Evolutionary conservation across 2,113 vertebrate genomes (phyloP).

Genomic region (Orthonyx spaldingii): DNA sequence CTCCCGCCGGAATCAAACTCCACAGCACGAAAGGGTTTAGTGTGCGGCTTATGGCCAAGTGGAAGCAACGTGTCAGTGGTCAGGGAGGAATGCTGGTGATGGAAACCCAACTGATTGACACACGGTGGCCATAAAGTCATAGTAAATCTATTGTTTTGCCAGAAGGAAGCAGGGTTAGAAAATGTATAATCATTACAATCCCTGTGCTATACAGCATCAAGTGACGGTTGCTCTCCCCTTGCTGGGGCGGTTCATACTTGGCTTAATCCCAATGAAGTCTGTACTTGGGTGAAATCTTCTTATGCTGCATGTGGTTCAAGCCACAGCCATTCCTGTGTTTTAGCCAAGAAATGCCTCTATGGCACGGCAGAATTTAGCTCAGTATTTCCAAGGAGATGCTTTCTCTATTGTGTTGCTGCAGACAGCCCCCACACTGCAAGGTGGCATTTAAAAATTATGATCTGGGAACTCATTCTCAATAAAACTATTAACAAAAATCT

Average conservation of each 20-base stretch:
- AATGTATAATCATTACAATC: slow-evolving; percentile 51
- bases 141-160: slow-evolving; percentile 62
- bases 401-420: neutral
- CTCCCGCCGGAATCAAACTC: slow-evolving; percentile 49
- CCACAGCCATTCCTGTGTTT: neutral
- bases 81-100: slow-evolving; percentile 53
- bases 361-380: neutral
- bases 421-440: neutral
- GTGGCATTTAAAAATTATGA: neutral
- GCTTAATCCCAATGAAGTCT: neutral
- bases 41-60: slow-evolving; percentile 61
- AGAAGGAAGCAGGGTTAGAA: slow-evolving; percentile 61
- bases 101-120: slow-evolving; percentile 55
- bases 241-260: neutral
- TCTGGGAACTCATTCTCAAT: neutral
- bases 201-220: neutral
- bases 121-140: slow-evolving; percentile 40
- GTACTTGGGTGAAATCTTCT: neutral
- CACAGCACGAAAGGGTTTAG: slow-evolving; percentile 60
- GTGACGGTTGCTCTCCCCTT: neutral
- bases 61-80: slow-evolving; percentile 56
- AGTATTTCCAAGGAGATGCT: neutral
- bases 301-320: neutral
- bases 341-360: neutral
- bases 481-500: neutral